These are phyloP conservation scores for Coremacera marginata DNA, from an alignment of 2,888 invertebrate species.

Conservation along the genomic window DNA sequence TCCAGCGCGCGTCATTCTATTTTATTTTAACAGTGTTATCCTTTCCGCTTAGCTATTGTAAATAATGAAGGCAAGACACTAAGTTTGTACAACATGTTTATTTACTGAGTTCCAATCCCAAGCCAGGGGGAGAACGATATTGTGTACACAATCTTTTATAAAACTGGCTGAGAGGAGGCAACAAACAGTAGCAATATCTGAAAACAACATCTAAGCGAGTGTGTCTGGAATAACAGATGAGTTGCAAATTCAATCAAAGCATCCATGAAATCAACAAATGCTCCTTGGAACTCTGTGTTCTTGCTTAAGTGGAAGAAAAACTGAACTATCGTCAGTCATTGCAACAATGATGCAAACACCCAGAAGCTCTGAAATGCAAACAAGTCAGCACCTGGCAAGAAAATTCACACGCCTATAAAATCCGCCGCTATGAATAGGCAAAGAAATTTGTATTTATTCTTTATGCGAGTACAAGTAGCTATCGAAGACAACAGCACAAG, in stretches of 20 bases:
- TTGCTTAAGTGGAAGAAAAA: too few species aligned
- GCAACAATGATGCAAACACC: too few species aligned
- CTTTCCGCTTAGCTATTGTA: neutral
- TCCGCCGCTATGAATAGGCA: too few species aligned
- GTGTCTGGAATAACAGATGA: slow-evolving; percentile 30
- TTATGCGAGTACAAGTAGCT: too few species aligned
- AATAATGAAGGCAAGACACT: neutral
- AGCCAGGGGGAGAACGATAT: neutral
- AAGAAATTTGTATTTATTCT: too few species aligned
- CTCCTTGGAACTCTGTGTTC: too few species aligned
- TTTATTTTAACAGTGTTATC: neutral
- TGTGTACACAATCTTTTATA: neutral
- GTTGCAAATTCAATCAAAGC: slow-evolving; percentile 28
- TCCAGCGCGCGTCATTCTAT: neutral
- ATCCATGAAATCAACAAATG: slow-evolving; percentile 2
- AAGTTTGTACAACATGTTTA: too few species aligned
- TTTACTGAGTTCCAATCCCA: neutral
- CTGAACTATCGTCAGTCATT: too few species aligned
- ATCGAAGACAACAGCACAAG: too few species aligned
- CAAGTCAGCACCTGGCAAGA: too few species aligned
- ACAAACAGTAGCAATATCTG: neutral
- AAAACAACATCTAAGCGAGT: neutral
- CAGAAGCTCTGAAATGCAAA: too few species aligned
- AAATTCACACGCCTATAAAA: too few species aligned
- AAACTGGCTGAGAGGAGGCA: neutral